A percentile compares a stretch with the other conserved stretches of the same genome.
Conservation (phyloP, 2,797 vertebrate species). For the Alouatta caraya region DNA sequence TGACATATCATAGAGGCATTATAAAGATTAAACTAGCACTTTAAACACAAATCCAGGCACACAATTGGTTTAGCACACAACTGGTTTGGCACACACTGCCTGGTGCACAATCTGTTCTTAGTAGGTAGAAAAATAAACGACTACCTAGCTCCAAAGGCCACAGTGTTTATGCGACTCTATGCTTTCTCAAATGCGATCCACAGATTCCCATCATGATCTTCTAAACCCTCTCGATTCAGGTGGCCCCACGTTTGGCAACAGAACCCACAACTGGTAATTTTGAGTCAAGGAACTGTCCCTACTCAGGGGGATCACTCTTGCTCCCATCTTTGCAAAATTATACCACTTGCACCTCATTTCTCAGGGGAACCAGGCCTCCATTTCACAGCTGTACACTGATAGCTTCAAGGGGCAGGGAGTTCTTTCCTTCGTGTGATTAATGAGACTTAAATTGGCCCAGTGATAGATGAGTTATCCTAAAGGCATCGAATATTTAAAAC, state of each 20-base stretch:
- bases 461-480: constrained; percentile 75
- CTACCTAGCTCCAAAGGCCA: neutral
- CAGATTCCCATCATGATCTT: neutral
- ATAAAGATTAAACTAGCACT: neutral
- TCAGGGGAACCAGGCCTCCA: neutral
- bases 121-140: neutral
- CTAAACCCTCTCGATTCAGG: neutral
- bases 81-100: neutral
- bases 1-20: too few relatives aligned
- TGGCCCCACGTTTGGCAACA: neutral
- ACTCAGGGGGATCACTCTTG: neutral
- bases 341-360: constrained; percentile 8
- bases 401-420: constrained; percentile 53
- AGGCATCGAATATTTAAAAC: constrained; percentile 63
- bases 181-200: neutral
- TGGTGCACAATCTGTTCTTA: neutral
- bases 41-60: neutral
- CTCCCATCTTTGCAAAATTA: constrained; percentile 29
- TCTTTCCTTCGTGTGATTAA: constrained; percentile 58
- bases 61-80: neutral
- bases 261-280: neutral
- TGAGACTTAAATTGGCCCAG: constrained; percentile 71
- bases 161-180: neutral
- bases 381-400: constrained; percentile 1
- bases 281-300: constrained; percentile 18